Evolutionary conservation across 1,140 invertebrate species (phyloP).

Genomic region (Batillaria attramentaria): DNA sequence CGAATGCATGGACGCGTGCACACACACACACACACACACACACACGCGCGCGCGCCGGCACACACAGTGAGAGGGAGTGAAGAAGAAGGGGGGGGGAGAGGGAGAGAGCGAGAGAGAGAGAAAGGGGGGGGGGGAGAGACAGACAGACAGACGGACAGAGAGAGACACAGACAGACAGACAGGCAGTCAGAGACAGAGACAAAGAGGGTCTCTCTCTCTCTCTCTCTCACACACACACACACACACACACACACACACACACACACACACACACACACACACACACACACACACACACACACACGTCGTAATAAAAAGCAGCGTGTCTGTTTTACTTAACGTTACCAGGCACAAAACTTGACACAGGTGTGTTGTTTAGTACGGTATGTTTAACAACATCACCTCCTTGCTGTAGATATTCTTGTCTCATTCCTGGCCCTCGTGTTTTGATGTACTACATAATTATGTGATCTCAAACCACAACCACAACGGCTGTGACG

Average conservation of each 20-base stretch:
- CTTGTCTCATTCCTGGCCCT: background rate
- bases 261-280: background rate
- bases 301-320: background rate
- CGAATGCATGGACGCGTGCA: too few species aligned
- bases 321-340: too few species aligned
- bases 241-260: constrained; percentile 5
- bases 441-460: background rate
- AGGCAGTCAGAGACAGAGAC: background rate
- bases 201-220: background rate
- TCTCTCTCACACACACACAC: background rate
- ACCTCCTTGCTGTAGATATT: background rate
- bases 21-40: too few species aligned
- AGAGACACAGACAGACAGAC: background rate
- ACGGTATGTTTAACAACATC: background rate
- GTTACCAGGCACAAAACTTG: too few species aligned
- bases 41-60: too few species aligned
- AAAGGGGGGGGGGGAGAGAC: background rate
- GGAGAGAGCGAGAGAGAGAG: background rate
- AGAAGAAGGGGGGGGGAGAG: background rate
- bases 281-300: background rate
- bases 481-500: background rate
- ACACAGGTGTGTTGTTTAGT: too few species aligned
- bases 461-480: background rate
- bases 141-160: background rate
- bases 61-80: background rate